Evolutionary conservation across 2,888 invertebrate genomes (phyloP), one percentile per base, ranked within the genome.

Genomic region (Scaptomyza tumidula): DNA sequence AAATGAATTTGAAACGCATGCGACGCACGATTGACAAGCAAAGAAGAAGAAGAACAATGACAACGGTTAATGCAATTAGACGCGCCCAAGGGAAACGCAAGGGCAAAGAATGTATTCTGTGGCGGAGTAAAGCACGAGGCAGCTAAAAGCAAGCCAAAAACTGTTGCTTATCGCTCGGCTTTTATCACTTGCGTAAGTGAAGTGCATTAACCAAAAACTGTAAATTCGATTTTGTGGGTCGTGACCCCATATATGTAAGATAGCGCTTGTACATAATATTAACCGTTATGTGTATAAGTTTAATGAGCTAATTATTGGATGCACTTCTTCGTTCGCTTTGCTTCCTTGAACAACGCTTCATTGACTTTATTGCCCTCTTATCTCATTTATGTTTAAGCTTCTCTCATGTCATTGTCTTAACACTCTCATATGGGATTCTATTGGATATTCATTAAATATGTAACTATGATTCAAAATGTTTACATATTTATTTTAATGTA

Each of bases 181-280:
- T 70, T 74, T 78, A 76, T 83, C 74, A 78, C 68, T 64, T 54
- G 68, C 50, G 59, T 75, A 71, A 77, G 78, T 75, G 75, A 72
- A 77, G 75, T 75, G 77, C 75, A 78, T 77, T 77, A 78, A 58
- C 52, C 78, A 52, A 63, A 78, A 78, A 78, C 77, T 71, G 77
- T 75, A 75, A 77, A 75, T 71, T 64, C 68, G 49, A 64, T 70
- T 76, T 75, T 33, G 49, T 63, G 44, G 56, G 62, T 57, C 71
- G 48, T 50, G 46, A 55, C 54, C 62, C 61, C 16, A 10, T 10
- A 1, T 3, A n/a, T 11, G n/a, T 6, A 46, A 11, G 14, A 9
- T 33, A 13, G 31, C 31, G 5, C 11, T 13, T 39, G 55, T 27
- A 46, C 59, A 65, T 59, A 54, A 29, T 1, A 33, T 60, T 59